Evolutionary conservation across 1,140 invertebrate species (phyloP).

Genomic region (Orius insidiosus): DNA sequence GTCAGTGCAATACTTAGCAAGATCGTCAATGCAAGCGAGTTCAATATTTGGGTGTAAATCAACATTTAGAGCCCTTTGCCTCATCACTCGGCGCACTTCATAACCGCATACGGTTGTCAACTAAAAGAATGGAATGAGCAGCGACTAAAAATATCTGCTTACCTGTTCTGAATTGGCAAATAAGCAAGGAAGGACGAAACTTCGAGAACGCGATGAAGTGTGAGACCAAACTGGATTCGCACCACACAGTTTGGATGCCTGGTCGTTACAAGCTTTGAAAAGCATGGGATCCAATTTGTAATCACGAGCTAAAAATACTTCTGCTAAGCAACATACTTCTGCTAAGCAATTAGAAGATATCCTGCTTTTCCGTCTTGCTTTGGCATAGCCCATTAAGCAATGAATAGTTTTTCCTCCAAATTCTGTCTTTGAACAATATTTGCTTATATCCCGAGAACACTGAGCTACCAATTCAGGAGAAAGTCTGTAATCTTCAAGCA

Average conservation of each 20-base stretch:
- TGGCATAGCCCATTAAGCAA: constrained; percentile 85
- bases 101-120: constrained; percentile 45
- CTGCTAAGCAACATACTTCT: constrained; percentile 44
- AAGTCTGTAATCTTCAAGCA: constrained; percentile 84
- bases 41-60: constrained; percentile 90
- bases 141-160: background rate
- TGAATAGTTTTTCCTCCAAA: constrained; percentile 79
- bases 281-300: constrained; percentile 83
- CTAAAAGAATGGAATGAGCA: constrained; percentile 21
- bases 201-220: constrained; percentile 40
- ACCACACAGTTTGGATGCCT: constrained; percentile 67
- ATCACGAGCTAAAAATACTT: constrained; percentile 88
- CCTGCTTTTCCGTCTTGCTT: constrained; percentile 36
- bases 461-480: constrained; percentile 79
- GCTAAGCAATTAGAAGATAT: constrained; percentile 49
- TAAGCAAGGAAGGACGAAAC: constrained; percentile 79
- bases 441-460: constrained; percentile 72
- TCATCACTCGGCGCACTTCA: constrained; percentile 81
- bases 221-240: constrained; percentile 63
- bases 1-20: constrained; percentile 66
- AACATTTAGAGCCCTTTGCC: constrained; percentile 75
- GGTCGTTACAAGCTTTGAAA: constrained; percentile 70
- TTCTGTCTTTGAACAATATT: constrained; percentile 49
- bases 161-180: constrained; percentile 47
- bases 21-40: constrained; percentile 68